Evolutionary conservation across 2,113 vertebrate species (phyloP).

Genomic region (Ondatra zibethicus): DNA sequence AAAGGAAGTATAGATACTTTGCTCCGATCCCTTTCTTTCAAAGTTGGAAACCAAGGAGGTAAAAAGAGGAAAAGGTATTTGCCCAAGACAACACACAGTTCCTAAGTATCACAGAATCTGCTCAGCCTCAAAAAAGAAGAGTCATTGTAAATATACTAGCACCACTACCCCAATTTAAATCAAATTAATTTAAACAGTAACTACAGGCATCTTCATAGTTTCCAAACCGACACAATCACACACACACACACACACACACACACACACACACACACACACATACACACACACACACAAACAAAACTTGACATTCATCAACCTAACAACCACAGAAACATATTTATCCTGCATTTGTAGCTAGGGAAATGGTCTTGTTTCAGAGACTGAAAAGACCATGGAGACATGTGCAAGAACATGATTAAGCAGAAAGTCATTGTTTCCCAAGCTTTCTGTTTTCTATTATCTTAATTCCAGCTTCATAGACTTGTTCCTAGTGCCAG

Average conservation of each 20-base stretch:
- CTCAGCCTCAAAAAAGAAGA: background rate
- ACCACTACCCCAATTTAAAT: background rate
- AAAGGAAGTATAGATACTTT: background rate
- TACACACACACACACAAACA: background rate
- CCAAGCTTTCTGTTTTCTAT: constrained; percentile 15
- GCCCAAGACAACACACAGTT: background rate
- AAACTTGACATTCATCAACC: background rate
- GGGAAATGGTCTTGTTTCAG: constrained; percentile 58
- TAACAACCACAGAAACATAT: background rate
- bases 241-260: background rate
- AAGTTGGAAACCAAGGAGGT: constrained; percentile 13
- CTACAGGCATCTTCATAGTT: constrained; percentile 1
- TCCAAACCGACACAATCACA: background rate
- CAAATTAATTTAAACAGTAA: constrained; percentile 13
- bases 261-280: background rate
- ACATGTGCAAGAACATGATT: constrained; percentile 11
- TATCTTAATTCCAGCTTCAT: constrained; percentile 24
- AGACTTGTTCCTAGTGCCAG: background rate
- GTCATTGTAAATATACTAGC: background rate
- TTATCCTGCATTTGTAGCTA: background rate
- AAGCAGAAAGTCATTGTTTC: constrained; percentile 38
- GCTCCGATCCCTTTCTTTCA: constrained; percentile 54
- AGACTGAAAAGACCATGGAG: constrained; percentile 13
- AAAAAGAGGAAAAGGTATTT: constrained; percentile 41
- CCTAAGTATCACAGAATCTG: background rate